Conservation (phyloP, 2,888 invertebrate genomes). For the Coelopa pilipes region DNA sequence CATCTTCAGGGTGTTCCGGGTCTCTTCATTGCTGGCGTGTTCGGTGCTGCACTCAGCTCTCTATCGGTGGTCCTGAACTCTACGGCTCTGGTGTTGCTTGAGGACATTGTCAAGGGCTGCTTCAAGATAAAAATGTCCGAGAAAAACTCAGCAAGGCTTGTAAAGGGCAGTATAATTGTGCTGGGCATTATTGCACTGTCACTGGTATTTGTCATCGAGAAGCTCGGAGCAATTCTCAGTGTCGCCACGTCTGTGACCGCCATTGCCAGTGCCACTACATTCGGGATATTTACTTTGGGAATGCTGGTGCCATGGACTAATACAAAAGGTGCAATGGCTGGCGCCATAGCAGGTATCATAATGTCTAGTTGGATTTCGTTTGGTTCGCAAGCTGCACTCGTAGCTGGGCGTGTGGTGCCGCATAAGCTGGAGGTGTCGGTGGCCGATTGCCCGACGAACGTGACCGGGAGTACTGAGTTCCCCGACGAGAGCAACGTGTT, state of each 20-base stretch:
- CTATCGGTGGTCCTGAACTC: conserved; percentile 90
- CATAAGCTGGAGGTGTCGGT: conserved; percentile 70
- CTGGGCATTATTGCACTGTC: conserved; percentile 75
- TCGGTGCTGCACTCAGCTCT: conserved; percentile 90
- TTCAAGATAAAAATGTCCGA: conserved; percentile 73
- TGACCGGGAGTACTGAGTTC: conserved; percentile 47
- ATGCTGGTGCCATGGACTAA: conserved; percentile 86
- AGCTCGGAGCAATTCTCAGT: conserved; percentile 83
- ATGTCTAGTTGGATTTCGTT: conserved; percentile 74
- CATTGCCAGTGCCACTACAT: conserved; percentile 84
- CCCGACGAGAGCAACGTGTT: conserved; percentile 71
- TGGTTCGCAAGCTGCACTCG: conserved; percentile 76
- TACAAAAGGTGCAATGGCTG: conserved; percentile 72
- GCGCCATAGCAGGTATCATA: conserved; percentile 73
- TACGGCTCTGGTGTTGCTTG: conserved; percentile 83
- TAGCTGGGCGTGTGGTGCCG: conserved; percentile 71
- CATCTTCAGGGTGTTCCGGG: conserved; percentile 83
- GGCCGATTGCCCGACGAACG: conserved; percentile 62
- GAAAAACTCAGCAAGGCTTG: conserved; percentile 72
- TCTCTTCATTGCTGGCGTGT: conserved; percentile 86
- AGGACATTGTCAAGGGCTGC: conserved; percentile 83
- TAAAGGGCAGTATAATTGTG: conserved; percentile 73
- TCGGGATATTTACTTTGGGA: conserved; percentile 85
- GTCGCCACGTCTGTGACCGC: conserved; percentile 81
- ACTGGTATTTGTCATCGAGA: conserved; percentile 77